phyloP scores from a whole-genome alignment of 1,140 invertebrate species.

The fruit fly (Drosophila melanogaster) region DNA sequence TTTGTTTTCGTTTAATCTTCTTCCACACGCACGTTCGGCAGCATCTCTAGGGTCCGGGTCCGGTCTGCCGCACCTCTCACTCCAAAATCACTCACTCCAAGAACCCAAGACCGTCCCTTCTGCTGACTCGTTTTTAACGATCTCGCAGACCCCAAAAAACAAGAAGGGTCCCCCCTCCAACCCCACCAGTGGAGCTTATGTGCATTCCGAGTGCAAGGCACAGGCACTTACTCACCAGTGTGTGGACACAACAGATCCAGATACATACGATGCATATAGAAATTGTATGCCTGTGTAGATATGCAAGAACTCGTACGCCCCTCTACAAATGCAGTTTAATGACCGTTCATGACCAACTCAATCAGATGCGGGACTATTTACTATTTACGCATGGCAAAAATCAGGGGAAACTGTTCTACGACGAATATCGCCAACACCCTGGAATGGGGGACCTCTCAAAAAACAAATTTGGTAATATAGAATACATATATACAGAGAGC shows the following conservation, averaged over 20 bases:
- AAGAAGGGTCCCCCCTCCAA: slow-evolving; percentile 43
- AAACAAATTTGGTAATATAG: neutral
- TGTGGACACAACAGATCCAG: slow-evolving; percentile 23
- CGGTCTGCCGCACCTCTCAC: slow-evolving; percentile 28
- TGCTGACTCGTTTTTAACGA: slow-evolving; percentile 45
- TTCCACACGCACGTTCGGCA: slow-evolving; percentile 45
- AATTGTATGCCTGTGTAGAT: neutral
- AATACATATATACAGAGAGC: neutral
- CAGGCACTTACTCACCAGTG: slow-evolving; percentile 27
- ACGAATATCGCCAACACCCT: slow-evolving; percentile 26
- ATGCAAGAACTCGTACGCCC: slow-evolving; percentile 16
- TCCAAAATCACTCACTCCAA: neutral
- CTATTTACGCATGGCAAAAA: slow-evolving; percentile 49
- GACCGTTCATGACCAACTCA: slow-evolving; percentile 53
- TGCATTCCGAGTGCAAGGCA: slow-evolving; percentile 27
- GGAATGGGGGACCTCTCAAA: slow-evolving; percentile 12
- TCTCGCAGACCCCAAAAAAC: slow-evolving; percentile 54
- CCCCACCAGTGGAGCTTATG: slow-evolving; percentile 17
- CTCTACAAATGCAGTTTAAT: slow-evolving; percentile 45
- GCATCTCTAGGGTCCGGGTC: slow-evolving; percentile 43
- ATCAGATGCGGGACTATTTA: slow-evolving; percentile 54
- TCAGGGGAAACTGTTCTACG: slow-evolving; percentile 10
- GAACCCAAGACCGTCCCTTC: neutral
- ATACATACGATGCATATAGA: slow-evolving; percentile 8
- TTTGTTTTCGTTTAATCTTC: slow-evolving; percentile 58